Conservation (phyloP, 2,888 invertebrate species). For the Volucella bombylans region DNA sequence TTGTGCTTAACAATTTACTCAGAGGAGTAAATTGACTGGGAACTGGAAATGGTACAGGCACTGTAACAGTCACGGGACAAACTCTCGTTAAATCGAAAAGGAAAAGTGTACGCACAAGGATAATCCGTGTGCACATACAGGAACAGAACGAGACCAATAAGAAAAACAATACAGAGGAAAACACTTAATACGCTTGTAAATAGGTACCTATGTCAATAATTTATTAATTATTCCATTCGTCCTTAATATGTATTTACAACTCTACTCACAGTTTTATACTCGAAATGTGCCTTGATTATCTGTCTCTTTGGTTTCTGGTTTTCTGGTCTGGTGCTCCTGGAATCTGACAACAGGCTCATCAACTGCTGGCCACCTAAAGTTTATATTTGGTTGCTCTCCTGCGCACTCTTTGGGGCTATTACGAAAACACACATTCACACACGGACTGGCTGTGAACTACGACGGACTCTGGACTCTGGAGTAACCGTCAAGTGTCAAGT, state of each 20-base stretch:
- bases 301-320: constrained; percentile 22
- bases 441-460: constrained; percentile 3
- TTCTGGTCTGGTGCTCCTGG: constrained; percentile 34
- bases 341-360: constrained; percentile 5
- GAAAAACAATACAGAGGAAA: not conserved
- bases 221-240: constrained; percentile 68
- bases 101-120: constrained; percentile 7
- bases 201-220: constrained; percentile 71
- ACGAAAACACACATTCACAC: not conserved
- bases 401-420: constrained; percentile 45
- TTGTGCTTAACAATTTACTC: constrained; percentile 41
- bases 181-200: constrained; percentile 39
- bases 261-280: constrained; percentile 64
- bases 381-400: constrained; percentile 16
- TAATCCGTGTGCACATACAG: constrained; percentile 6
- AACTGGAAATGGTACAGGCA: too few species aligned
- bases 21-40: too few species aligned
- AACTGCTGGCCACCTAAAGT: not conserved
- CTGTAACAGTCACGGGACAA: too few species aligned
- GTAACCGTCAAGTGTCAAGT: constrained; percentile 69
- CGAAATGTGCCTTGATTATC: constrained; percentile 5
- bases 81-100: too few species aligned
- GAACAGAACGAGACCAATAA: not conserved
- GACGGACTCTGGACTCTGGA: constrained; percentile 28
- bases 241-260: constrained; percentile 36